phyloP scores from a whole-genome alignment of 2,113 vertebrate genomes.

The Menidia beryllina region DNA sequence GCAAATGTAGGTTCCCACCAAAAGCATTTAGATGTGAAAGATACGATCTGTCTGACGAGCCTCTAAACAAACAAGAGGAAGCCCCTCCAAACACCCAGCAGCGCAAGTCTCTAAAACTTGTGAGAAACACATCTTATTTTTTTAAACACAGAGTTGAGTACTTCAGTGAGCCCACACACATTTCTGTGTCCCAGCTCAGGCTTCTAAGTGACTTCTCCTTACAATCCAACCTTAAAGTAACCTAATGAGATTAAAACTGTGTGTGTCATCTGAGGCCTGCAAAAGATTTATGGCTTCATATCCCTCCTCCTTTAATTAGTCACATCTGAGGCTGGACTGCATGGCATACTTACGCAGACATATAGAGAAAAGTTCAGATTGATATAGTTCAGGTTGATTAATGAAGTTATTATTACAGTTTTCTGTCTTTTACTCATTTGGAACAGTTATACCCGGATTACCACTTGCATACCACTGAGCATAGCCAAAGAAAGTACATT shows the following conservation, averaged over 20 bases:
- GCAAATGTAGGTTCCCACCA: too few relatives aligned
- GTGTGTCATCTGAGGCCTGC: conserved; percentile 56
- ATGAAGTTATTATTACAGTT: neutral
- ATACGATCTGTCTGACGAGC: conserved; percentile 16
- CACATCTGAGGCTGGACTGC: conserved; percentile 39
- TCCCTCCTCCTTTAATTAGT: conserved; percentile 74
- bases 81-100: conserved; percentile 10
- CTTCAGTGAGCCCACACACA: conserved; percentile 41
- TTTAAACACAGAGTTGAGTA: conserved; percentile 7
- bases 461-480: neutral
- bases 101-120: neutral
- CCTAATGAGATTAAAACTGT: conserved; percentile 72
- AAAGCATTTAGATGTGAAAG: conserved; percentile 28
- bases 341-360: neutral
- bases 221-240: conserved; percentile 72
- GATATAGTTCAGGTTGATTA: neutral
- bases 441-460: neutral
- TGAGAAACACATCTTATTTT: conserved; percentile 11
- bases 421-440: neutral
- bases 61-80: conserved; percentile 1
- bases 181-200: conserved; percentile 53
- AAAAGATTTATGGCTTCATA: conserved; percentile 77
- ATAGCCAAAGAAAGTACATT: neutral
- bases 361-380: neutral
- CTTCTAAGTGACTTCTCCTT: conserved; percentile 64